Evolutionary conservation across 2,888 invertebrate species (phyloP), one percentile per base, ranked within the genome.

Genomic region (Dynastes grantii): DNA sequence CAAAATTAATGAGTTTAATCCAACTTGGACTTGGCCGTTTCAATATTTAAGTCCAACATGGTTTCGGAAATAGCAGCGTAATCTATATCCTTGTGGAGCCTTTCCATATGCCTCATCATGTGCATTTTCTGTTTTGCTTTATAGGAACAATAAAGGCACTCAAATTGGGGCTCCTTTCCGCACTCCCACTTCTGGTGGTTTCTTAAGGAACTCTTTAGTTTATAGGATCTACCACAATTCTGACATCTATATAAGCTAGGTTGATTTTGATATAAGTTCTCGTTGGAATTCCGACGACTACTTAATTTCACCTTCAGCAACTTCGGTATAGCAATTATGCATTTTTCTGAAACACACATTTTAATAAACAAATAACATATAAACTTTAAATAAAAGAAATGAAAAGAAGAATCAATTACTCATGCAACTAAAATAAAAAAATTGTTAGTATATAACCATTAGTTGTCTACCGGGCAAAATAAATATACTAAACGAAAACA

Each of bases 41-140:
- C 78, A 32, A 79, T 79, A 49, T 79, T 77, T 11, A 79, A 77
- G 49, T 79, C 79, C 22, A 79, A 53, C 55, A 79, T 77, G 2
- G 77, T 75, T 61, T 77, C 79, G n/a, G 79, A 75, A 16, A 77
- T 71, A 11, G 75, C 65, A 13, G 79, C 58, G 5, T 76, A 76
- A 55, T 88, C 88, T 16, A 87, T 85, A 73, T 87, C 87, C 64
- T 94, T 93, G 86, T 95, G 95, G 94, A 95, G 94, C 81, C 95
- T 91, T 88, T 95, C 95, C 93, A 95, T 94, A 67, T 95, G 94
- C 75, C 94, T 91, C 80, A 93, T 93, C 85, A 94, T 94, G 88
- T 94, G 94, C 94, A 94, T 94, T 90, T 94, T 94, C 88, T 94
- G 94, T 87, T 94, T 94, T 86, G 94, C 94, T 85, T 93, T 92